A percentile compares a stretch with the other conserved stretches of the same genome.
Evolutionary conservation across 2,888 invertebrate genomes (phyloP).

Genomic region (Plemyria rubiginata): DNA sequence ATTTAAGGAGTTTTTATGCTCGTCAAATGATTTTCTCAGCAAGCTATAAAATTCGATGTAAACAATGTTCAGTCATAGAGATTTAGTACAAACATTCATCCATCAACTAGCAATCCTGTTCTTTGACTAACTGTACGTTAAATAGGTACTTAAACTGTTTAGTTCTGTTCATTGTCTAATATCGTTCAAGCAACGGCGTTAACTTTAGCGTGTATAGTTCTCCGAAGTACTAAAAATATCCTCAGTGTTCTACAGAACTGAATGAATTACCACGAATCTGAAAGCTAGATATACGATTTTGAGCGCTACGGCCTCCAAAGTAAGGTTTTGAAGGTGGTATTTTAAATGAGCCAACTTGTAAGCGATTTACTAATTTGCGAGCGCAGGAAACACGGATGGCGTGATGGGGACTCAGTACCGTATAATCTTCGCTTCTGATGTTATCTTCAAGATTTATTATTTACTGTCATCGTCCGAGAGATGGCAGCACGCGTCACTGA

Average conservation of each 20-base stretch:
- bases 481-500: conserved; percentile 81
- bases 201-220: conserved; percentile 69
- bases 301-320: conserved; percentile 45
- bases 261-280: conserved; percentile 31
- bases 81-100: conserved; percentile 27
- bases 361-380: conserved; percentile 80
- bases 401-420: conserved; percentile 77
- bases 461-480: conserved; percentile 79
- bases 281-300: conserved; percentile 43
- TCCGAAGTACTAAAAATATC: conserved; percentile 80
- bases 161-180: conserved; percentile 74
- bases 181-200: conserved; percentile 62
- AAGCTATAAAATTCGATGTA: conserved; percentile 7
- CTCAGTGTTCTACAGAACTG: conserved; percentile 59
- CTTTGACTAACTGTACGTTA: conserved; percentile 59
- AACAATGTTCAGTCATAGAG: conserved; percentile 8
- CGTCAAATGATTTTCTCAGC: conserved; percentile 1
- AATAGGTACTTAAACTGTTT: conserved; percentile 65
- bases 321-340: conserved; percentile 51
- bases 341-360: conserved; percentile 59
- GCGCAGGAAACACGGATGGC: conserved; percentile 82
- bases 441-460: conserved; percentile 83
- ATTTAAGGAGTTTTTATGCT: not conserved
- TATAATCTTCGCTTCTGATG: conserved; percentile 83
- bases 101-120: conserved; percentile 41